Evolutionary conservation across 2,888 invertebrate species (phyloP).

Genomic region (Marronus borbonicus): DNA sequence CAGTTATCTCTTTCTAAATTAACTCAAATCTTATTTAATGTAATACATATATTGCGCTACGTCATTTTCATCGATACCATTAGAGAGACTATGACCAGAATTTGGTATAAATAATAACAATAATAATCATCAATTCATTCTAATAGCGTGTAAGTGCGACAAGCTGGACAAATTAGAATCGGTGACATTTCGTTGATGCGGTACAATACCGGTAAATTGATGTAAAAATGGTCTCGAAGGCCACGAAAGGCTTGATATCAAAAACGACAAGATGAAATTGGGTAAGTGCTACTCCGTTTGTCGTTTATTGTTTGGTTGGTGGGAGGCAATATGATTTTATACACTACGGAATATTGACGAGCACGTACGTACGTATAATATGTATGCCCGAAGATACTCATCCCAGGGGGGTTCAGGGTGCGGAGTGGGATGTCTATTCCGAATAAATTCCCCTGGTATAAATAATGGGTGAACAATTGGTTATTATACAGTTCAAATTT

Average conservation of each 20-base stretch:
- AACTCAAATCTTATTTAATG: too few relatives aligned
- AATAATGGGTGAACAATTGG: conserved; percentile 27
- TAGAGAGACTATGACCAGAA: too few relatives aligned
- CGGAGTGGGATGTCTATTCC: conserved; percentile 43
- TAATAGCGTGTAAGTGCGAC: not conserved
- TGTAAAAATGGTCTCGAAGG: conserved; percentile 21
- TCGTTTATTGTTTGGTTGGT: not conserved
- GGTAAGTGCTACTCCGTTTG: conserved; percentile 22
- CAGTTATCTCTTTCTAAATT: too few relatives aligned
- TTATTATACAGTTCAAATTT: conserved; percentile 39
- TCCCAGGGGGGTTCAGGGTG: conserved; percentile 40
- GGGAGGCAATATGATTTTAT: conserved; percentile 32
- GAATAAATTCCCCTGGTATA: conserved; percentile 32
- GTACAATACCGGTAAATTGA: conserved; percentile 30
- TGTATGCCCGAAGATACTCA: conserved; percentile 20
- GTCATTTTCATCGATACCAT: too few relatives aligned
- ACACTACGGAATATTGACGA: conserved; percentile 23
- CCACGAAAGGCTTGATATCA: conserved; percentile 28
- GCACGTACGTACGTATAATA: conserved; percentile 1
- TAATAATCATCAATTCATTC: not conserved
- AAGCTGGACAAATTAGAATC: conserved; percentile 15
- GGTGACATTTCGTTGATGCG: conserved; percentile 16
- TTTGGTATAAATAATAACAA: not conserved
- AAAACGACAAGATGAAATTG: conserved; percentile 35
- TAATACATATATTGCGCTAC: too few relatives aligned